A percentile compares a stretch with the other conserved stretches of the same genome.
Evolutionary conservation across 2,113 vertebrate genomes (phyloP).

Genomic region (Hippotragus niger): DNA sequence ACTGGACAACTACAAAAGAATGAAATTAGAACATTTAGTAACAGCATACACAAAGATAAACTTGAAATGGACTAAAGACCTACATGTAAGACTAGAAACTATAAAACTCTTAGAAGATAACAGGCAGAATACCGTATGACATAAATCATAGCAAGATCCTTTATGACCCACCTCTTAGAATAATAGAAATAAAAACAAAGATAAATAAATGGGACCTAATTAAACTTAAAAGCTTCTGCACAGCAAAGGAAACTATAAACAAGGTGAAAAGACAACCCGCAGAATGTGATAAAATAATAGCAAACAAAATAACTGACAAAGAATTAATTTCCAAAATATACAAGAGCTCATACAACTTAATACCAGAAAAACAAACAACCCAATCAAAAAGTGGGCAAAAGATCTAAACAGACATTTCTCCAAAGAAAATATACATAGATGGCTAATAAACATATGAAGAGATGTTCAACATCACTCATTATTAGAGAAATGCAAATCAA

Average conservation of each 20-base stretch:
- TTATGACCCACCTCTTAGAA: not conserved
- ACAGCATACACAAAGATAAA: not conserved
- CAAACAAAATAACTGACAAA: not conserved
- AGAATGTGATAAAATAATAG: not conserved
- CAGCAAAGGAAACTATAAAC: not conserved
- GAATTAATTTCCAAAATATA: not conserved
- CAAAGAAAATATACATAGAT: not conserved
- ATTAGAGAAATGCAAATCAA: not conserved
- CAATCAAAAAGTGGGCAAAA: not conserved
- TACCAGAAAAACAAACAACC: not conserved
- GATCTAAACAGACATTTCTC: not conserved
- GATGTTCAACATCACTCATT: not conserved
- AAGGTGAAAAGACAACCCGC: not conserved
- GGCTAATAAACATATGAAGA: not conserved
- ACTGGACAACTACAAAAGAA: not conserved
- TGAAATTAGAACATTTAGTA: not conserved
- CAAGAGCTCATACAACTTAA: not conserved
- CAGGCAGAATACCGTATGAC: not conserved
- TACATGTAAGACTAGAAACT: not conserved
- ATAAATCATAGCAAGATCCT: not conserved
- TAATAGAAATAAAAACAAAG: not conserved
- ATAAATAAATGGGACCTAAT: not conserved
- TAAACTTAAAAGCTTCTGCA: not conserved
- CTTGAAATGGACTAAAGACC: not conserved
- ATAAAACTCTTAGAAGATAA: not conserved